Conservation (phyloP, 2,797 vertebrate species). For the Buceros bicornis region DNA sequence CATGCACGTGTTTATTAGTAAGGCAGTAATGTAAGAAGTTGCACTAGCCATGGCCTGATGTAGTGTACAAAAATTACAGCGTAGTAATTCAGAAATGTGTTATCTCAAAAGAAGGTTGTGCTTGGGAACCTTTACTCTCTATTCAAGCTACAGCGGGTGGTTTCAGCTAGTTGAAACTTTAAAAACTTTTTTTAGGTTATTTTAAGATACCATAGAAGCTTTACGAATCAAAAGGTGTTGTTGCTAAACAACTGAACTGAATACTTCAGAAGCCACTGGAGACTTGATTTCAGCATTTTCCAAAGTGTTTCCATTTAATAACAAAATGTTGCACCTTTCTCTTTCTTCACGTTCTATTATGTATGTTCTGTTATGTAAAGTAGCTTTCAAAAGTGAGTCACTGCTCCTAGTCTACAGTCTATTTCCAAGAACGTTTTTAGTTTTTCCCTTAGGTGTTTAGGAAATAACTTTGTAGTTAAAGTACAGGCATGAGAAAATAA, state of each 20-base stretch:
- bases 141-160: background rate
- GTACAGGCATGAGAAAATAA: background rate
- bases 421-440: background rate
- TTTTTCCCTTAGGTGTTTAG: constrained; percentile 29
- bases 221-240: constrained; percentile 15
- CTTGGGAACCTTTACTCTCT: constrained; percentile 6
- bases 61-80: constrained; percentile 26
- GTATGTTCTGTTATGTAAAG: background rate
- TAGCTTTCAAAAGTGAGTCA: constrained; percentile 32
- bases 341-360: background rate
- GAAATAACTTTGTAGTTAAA: constrained; percentile 20
- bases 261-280: background rate
- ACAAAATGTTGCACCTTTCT: background rate
- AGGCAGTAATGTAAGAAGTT: constrained; percentile 17
- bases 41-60: constrained; percentile 15
- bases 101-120: constrained; percentile 56
- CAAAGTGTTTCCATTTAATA: background rate
- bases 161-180: constrained; percentile 10
- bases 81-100: constrained; percentile 49
- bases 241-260: background rate
- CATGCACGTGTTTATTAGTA: constrained; percentile 67
- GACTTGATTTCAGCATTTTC: constrained; percentile 5
- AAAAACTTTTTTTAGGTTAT: background rate
- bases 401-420: background rate
- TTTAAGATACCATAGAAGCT: constrained; percentile 4